Base-by-base conservation (phyloP, 2,113 vertebrate species). In the Stegastes partitus region DNA sequence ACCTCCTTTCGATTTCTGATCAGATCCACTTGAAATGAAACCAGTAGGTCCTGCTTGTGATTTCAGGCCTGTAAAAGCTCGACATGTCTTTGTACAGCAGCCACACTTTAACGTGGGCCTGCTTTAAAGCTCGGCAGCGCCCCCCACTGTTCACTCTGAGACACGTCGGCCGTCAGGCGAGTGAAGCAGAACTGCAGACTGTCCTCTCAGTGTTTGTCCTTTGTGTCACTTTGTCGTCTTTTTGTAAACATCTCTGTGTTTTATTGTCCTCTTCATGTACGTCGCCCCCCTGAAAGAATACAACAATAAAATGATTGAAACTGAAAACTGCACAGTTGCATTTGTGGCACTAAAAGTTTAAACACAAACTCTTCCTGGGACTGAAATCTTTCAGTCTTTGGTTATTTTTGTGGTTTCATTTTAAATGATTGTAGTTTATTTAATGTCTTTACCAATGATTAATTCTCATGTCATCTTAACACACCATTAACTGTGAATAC, bases 221-320 rank as follows among this genome's bases (percentile, higher is more conserved):
- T 42, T 23, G 5, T 55, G 23, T 64, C 15, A 14, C 16, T 18
- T 19, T 62, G 61, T 25, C 49, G 23, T 64, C 15, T 18, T 19
- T 18, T 19, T 62, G 61, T 25, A 19, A 72, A 63, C 58, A 2
- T 51, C 19, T 31, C 22, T n/a, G 1, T 73, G 55, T 73, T 23
- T 77, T 61, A 44, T 44, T 23, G 65, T 25, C 9, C 37, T 62
- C 34, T 28, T 28, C 5, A n/a, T 61, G 67, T 72, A 39, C 11
- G 21, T 15, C 47, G 31, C 10, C 39, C 66, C 50, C 0, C 14
- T 28, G 19, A 79, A 51, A 63, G 39, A 84, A 53, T 79, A 67
- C 26, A 28, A 45, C 22, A 85, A 82, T 80, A 77, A 81, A 74
- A 74, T 18, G n/a, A 67, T 14, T 66, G 25, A 55, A 62, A 70